Percentiles rank a stretch among this genome's conserved stretches.
phyloP scores from a whole-genome alignment of 2,888 invertebrate species.

The Augochlorella aurata region DNA sequence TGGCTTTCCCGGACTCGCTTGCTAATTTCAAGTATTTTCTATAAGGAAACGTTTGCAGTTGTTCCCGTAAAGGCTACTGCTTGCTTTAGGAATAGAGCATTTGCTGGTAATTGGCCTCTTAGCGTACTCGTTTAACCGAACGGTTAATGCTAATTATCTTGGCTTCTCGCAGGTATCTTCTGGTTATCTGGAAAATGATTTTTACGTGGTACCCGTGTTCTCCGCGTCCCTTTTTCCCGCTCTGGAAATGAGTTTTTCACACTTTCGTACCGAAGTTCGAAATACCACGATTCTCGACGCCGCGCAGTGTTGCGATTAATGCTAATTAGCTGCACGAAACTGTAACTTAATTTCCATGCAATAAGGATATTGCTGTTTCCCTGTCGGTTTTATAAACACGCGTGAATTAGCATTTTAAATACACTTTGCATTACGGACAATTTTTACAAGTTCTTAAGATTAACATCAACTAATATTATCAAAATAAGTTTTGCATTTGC shows the following conservation, averaged over 20 bases:
- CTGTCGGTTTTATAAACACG: too few relatives aligned
- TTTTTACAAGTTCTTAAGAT: too few relatives aligned
- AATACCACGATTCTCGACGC: background rate
- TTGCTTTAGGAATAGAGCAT: slow-evolving; percentile 37
- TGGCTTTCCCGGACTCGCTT: background rate
- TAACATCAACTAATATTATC: too few relatives aligned
- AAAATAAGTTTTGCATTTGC: too few relatives aligned
- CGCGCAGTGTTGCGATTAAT: too few relatives aligned
- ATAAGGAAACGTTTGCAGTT: slow-evolving; percentile 31
- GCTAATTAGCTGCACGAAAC: too few relatives aligned
- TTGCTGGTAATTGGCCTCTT: slow-evolving; percentile 48
- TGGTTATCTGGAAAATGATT: slow-evolving; percentile 36
- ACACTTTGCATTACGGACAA: too few relatives aligned
- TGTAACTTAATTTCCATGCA: too few relatives aligned
- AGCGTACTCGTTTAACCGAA: slow-evolving; percentile 42
- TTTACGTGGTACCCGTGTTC: background rate
- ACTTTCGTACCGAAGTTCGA: background rate
- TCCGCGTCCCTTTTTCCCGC: background rate
- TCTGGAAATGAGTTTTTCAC: background rate
- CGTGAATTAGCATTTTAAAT: too few relatives aligned
- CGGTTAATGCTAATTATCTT: slow-evolving; percentile 47
- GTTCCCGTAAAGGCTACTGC: slow-evolving; percentile 26
- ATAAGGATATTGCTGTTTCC: too few relatives aligned
- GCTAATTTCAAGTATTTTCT: slow-evolving; percentile 31
- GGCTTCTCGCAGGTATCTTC: slow-evolving; percentile 29